Evolutionary conservation across 64 coral and sea anemone species (phyloP), one percentile per base, ranked within the genome.

Genomic region (Montipora foliosa): DNA sequence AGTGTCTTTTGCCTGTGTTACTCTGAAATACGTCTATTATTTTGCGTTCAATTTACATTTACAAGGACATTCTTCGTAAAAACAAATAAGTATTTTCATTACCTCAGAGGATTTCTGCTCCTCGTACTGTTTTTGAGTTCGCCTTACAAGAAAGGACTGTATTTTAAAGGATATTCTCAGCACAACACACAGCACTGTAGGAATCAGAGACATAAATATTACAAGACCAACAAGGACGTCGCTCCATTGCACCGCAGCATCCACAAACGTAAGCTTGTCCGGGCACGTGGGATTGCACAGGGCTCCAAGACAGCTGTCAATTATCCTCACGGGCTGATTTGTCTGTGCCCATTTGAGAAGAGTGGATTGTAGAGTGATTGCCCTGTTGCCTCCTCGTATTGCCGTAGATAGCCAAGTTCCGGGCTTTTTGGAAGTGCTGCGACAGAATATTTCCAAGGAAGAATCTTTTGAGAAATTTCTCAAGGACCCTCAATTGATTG

Each of bases 201-300:
- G 29, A 49, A 86, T 37, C 82, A 86, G 66, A 7, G 64, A 71
- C 62, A 86, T 11, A 22, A 49, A 70, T n/a, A 70, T 6, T 6
- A 86, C 62, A 16, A 86, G 59, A 8, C 66, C 45, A 19, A 70
- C 71, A 45, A 86, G 67, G 4, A 22, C 62, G 44, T 49, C 64
- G 44, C 66, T 68, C 82, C 82, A 86, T 17, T 86, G 62, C 16
- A 19, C 66, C 16, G 82, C 82, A 4, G 82, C 49, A 64, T 86
- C 82, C n/a, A 86, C 82, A 49, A 86, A 86, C 16, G 0, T 67
- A 5, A 86, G 66, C 19, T 11, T 13, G 2, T 86, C 82, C 2
- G 82, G 66, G 19, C 82, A 86, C 82, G 64, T 86, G 45, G 82
- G 82, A 86, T 86, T 86, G 46, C 82, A 86, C 64, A 86, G 19